Evolutionary conservation across 2,113 vertebrate genomes (phyloP), one percentile per base, ranked within the genome.

Genomic region (Sigmodon hispidus): DNA sequence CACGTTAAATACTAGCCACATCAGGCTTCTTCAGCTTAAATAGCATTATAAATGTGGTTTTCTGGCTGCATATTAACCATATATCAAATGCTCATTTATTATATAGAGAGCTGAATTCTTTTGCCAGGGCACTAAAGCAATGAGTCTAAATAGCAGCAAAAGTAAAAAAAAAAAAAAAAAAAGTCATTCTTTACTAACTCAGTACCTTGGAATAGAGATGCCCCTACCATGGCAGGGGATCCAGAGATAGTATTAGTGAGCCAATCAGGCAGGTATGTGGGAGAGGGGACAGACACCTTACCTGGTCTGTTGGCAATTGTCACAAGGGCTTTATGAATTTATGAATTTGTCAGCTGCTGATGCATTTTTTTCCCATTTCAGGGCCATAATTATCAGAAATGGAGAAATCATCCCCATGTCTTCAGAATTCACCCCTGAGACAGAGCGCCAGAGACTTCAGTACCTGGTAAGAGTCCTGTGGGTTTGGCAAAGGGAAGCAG

Each of bases 361-460:
- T 97, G 16, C 90, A 22, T 93, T 97, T 83, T 97, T 83, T 98
- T 89, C n/a, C 93, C 75, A 2, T 98, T 98, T 43, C 98, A 99
- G 99, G 98, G 99, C 99, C 87, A 99, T 99, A 96, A 99, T 99
- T 97, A 98, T 99, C 90, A 98, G 99, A 96, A 99, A 98, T 11
- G 99, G 99, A 0, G 99, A 99, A 97, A 98, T 99, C 89, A 98
- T 99, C 95, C 99, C 99, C 87, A 98, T 99, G 99, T 99, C 99
- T 83, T 99, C 99, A 52, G 99, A 99, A 98, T 99, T 99, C 98
- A 99, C 99, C 34, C 99, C 99, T 0, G 99, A 99, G 96, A 99
- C 99, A 0, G 99, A 99, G 94, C 98, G 99, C 48, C 99, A 99
- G 97, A 97, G 99, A 77, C 99, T 99, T 79, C 99, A 99, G 97